Evolutionary conservation across 2,797 vertebrate species (phyloP), one percentile per base, ranked within the genome.

Genomic region (Pseudochromis fuscus): DNA sequence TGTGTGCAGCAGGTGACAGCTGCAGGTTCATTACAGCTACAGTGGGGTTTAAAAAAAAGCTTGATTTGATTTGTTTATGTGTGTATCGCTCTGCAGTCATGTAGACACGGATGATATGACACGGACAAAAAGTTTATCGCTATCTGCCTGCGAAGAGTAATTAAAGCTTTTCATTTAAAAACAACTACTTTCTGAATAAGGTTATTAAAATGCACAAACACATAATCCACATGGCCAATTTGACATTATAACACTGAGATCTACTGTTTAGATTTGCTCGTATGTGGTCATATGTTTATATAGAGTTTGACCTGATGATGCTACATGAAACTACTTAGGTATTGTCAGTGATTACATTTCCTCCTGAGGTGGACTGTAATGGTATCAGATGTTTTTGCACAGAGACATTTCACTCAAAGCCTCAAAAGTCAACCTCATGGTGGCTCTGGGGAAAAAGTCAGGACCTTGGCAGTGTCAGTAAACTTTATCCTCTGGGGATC

Each of bases 1-100:
- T 38, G 27, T 18, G 27, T 48, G 58, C 66, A 72, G 79, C 68
- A 79, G 76, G 67, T 80, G 78, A 60, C 74, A 68, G 50, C 75
- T 77, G 64, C 61, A 60, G 73, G 73, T 66, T 68, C 46, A 67
- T 56, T 67, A 61, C 45, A 79, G 63, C 35, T 31, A 35, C 3
- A 61, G 55, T 11, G 46, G 33, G 27, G 35, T 63, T 75, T 44
- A 21, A 31, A 71, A 53, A 71, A 42, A 53, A 73, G 78, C 56
- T 31, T n/a, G 21, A 50, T 60, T 56, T 59, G 28, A 55, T 75
- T 64, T 57, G 38, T 46, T 48, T 50, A n/a, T 28, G 21, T 42
- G 58, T 42, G 7, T 56, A 4, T 70, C 3, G 6, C 44, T 60
- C 37, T 49, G 50, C 27, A 51, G 68, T 28, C 50, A 35, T 58